Evolutionary conservation across 2,888 invertebrate species (phyloP).

Genomic region (Nemapogon koenigi): DNA sequence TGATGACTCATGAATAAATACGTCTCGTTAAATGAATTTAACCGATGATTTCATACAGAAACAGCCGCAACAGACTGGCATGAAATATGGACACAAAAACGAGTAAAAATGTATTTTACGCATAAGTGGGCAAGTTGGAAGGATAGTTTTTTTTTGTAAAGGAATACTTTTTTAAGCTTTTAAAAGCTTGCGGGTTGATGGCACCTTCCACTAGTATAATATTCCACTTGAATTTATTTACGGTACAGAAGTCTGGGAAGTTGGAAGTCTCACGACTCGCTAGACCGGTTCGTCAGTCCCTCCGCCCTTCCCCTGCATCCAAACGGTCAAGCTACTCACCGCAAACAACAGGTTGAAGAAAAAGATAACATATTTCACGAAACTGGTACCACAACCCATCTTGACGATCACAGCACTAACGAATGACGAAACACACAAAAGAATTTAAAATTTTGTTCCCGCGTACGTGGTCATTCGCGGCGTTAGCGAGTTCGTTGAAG

Average conservation of each 20-base stretch:
- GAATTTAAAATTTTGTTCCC: conserved; percentile 29
- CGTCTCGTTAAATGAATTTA: no score
- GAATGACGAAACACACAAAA: conserved; percentile 36
- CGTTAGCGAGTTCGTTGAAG: conserved; percentile 30
- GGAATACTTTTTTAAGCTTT: no score
- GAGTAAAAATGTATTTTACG: no score
- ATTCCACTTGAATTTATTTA: neutral
- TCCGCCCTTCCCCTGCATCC: conserved; percentile 26
- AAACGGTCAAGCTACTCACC: conserved; percentile 64
- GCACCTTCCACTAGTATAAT: no score
- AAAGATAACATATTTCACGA: conserved; percentile 83
- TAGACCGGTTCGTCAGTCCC: conserved; percentile 44
- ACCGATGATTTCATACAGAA: no score
- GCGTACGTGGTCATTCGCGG: conserved; percentile 37
- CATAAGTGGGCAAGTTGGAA: no score
- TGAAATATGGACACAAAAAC: no score
- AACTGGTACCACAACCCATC: conserved; percentile 76
- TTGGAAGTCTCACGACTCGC: neutral
- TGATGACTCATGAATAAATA: no score
- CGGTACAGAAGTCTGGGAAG: neutral
- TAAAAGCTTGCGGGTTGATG: no score
- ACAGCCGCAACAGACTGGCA: no score
- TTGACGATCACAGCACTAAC: conserved; percentile 31
- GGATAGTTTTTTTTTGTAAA: no score
- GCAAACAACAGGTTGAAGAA: conserved; percentile 79